Conservation (phyloP, 2,797 vertebrate species). For the Hapalemur alaotrensis region DNA sequence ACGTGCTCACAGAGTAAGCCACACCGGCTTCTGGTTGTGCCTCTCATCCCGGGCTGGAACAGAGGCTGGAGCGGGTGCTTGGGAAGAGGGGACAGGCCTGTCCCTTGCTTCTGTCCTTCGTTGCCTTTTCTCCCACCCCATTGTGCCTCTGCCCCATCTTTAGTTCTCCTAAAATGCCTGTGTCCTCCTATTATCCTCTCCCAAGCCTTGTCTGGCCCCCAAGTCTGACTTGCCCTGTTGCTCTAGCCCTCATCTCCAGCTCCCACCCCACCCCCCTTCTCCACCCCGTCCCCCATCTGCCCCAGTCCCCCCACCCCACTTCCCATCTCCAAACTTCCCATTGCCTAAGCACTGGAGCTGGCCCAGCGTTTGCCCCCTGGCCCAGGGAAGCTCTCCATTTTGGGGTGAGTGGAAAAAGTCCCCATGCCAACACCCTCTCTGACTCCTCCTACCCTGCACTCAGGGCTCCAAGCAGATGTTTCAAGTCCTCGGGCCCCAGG, state of each 20-base stretch:
- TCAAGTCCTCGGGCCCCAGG: background rate
- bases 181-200: background rate
- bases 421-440: background rate
- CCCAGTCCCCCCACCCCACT: background rate
- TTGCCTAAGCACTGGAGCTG: background rate
- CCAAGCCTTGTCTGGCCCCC: background rate
- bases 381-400: background rate
- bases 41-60: background rate
- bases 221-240: background rate
- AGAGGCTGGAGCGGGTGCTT: background rate
- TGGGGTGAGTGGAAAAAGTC: constrained; percentile 17
- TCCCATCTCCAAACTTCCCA: background rate
- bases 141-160: background rate
- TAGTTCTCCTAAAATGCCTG: background rate
- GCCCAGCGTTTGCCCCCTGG: background rate
- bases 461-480: background rate
- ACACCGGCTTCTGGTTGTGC: background rate
- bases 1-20: background rate
- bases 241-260: background rate
- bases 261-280: too few species aligned
- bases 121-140: background rate
- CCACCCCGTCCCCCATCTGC: too few species aligned
- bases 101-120: background rate
- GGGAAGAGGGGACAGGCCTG: background rate
- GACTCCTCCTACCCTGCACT: background rate